phyloP scores from a whole-genome alignment of 2,113 vertebrate species.

The Cygnus atratus region DNA sequence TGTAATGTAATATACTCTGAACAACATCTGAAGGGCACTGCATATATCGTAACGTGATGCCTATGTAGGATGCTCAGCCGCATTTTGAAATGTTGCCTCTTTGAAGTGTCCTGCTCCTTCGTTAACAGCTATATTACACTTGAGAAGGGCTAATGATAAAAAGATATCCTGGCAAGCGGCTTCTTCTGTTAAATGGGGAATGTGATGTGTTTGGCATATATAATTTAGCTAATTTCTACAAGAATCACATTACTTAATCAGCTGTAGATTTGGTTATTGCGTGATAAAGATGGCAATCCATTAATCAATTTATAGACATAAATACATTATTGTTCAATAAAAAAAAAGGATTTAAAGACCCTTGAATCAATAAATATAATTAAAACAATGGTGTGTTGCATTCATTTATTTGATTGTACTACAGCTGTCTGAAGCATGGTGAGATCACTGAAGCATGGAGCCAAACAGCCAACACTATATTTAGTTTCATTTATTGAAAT shows the following conservation, averaged over 20 bases:
- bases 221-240: conserved; percentile 79
- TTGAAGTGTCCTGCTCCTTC: conserved; percentile 1
- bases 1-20: neutral
- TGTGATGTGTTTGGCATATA: neutral
- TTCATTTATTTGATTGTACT: conserved; percentile 56
- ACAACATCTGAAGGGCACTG: neutral
- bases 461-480: conserved; percentile 47
- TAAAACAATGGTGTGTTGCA: conserved; percentile 55
- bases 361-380: conserved; percentile 72
- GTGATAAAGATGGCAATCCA: conserved; percentile 79
- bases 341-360: conserved; percentile 68
- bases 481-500: conserved; percentile 69
- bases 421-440: conserved; percentile 32
- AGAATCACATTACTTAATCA: conserved; percentile 76
- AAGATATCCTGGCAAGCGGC: conserved; percentile 51
- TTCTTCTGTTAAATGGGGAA: conserved; percentile 46
- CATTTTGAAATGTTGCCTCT: neutral
- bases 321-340: conserved; percentile 75
- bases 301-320: conserved; percentile 82
- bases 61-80: neutral
- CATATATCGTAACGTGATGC: neutral
- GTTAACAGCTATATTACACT: neutral
- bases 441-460: conserved; percentile 51
- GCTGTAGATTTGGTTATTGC: conserved; percentile 53
- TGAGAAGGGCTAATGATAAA: conserved; percentile 35